Evolutionary conservation across 1,140 invertebrate genomes (phyloP), one percentile per base, ranked within the genome.

Genomic region (Bombus picipes): DNA sequence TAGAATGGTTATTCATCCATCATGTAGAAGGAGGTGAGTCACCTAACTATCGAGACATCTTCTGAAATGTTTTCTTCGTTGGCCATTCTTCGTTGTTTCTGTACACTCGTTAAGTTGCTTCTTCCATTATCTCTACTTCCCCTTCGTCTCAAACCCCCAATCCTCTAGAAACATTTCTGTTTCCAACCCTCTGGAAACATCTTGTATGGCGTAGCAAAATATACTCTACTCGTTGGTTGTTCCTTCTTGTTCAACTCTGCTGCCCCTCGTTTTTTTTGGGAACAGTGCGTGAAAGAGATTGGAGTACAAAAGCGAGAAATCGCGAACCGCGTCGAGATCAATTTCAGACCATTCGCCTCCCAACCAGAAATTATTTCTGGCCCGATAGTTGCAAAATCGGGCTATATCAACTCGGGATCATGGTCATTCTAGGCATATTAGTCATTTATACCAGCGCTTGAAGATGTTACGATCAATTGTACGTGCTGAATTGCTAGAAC

Each of bases 341-440:
- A 15, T 13, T 71, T 25, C 12, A 37, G 39, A 39, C 22, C 34
- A 12, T 72, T 47, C 37, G 22, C 59, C 37, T 22, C 43, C 25
- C 28, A 84, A 34, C 34, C 72, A 62, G 5, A 34, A 77, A 87
- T 73, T 89, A 84, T 89, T 62, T 81, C 62, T 87, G n/a, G 68
- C 65, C 62, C 74, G 74, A 84, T 79, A 87, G 74, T 87, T 89
- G 32, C 73, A 89, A 66, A 90, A 90, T 89, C 72, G n/a, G 32
- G 28, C 86, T 66, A 87, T 89, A 72, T 83, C 89, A 81, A 89
- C 25, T 47, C 57, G 41, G n/a, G 70, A 76, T 83, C 74, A 83
- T 57, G 83, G 71, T 18, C 74, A 57, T 79, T 59, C 18, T 34
- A 43, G 32, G 37, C 34, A 18, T 89, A 39, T 59, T 75, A 74